Evolutionary conservation across 2,113 vertebrate species (phyloP).

Genomic region (Equus przewalskii): DNA sequence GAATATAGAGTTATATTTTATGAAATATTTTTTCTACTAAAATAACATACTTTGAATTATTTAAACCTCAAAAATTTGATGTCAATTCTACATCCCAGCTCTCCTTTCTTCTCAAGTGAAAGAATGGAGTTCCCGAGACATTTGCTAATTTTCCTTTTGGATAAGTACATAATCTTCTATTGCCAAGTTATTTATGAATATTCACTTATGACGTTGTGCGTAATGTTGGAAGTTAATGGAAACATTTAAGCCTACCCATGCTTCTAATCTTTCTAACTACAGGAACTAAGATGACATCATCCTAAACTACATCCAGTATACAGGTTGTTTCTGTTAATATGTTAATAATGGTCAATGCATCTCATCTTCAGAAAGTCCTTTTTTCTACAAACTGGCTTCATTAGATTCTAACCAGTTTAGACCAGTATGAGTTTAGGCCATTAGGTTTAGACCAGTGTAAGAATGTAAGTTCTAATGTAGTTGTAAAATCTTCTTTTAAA

Average conservation of each 20-base stretch:
- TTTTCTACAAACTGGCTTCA: background rate
- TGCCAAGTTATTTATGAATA: slow-evolving; percentile 58
- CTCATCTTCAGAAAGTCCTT: background rate
- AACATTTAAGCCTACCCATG: slow-evolving; percentile 58
- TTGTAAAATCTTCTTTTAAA: background rate
- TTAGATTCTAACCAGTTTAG: background rate
- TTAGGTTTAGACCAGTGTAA: background rate
- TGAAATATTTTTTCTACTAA: background rate
- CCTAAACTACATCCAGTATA: background rate
- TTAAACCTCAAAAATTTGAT: background rate
- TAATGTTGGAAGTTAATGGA: slow-evolving; percentile 35
- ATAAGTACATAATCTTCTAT: slow-evolving; percentile 46
- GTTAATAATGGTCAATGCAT: background rate
- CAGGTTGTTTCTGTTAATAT: slow-evolving; percentile 16
- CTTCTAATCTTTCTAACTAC: slow-evolving; percentile 55
- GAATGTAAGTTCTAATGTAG: background rate
- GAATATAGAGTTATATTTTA: background rate
- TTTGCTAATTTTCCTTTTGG: slow-evolving; percentile 56
- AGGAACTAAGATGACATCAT: slow-evolving; percentile 25
- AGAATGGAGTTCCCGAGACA: slow-evolving; percentile 57
- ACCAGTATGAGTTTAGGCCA: background rate
- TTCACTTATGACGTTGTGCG: slow-evolving; percentile 55
- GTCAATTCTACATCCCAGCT: slow-evolving; percentile 36
- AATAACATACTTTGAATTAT: slow-evolving; percentile 51
- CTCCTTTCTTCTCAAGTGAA: slow-evolving; percentile 54